phyloP scores from a whole-genome alignment of 2,888 invertebrate species.

The Galerucella nymphaeae region DNA sequence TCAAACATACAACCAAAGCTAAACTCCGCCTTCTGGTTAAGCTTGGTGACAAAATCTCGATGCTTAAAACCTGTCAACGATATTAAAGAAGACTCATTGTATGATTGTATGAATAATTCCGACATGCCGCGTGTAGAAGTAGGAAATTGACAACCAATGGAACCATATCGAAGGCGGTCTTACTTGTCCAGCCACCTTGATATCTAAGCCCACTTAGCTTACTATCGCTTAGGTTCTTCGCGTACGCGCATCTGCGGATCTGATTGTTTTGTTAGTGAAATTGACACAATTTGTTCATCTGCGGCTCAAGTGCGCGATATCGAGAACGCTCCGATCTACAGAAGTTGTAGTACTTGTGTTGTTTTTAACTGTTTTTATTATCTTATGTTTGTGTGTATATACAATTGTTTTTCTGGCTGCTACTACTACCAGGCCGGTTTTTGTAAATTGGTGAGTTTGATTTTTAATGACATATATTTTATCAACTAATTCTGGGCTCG shows the following conservation, averaged over 20 bases:
- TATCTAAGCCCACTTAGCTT: slow-evolving; percentile 47
- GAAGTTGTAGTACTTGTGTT: no score
- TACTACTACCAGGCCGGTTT: no score
- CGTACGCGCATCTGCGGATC: slow-evolving; percentile 45
- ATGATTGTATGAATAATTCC: slow-evolving; percentile 23
- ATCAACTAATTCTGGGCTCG: no score
- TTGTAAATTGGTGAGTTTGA: no score
- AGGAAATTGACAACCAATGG: slow-evolving; percentile 55
- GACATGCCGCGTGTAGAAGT: slow-evolving; percentile 52
- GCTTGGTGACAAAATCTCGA: slow-evolving; percentile 48
- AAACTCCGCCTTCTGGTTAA: slow-evolving; percentile 33
- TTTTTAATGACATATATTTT: no score
- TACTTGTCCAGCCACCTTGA: slow-evolving; percentile 50
- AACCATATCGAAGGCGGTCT: slow-evolving; percentile 55
- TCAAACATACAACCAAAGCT: slow-evolving; percentile 24
- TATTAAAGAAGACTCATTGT: slow-evolving; percentile 35
- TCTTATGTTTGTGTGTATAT: no score
- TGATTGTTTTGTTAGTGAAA: slow-evolving; percentile 3
- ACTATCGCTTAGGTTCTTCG: slow-evolving; percentile 46
- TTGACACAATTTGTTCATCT: slow-evolving; percentile 11
- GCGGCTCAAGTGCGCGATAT: not conserved
- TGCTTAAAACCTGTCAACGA: slow-evolving; percentile 45
- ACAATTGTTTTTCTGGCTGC: no score
- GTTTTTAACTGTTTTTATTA: not conserved
- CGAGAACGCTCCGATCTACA: no score